Evolutionary conservation across 2,797 vertebrate species (phyloP).

Genomic region (Alauda arvensis): DNA sequence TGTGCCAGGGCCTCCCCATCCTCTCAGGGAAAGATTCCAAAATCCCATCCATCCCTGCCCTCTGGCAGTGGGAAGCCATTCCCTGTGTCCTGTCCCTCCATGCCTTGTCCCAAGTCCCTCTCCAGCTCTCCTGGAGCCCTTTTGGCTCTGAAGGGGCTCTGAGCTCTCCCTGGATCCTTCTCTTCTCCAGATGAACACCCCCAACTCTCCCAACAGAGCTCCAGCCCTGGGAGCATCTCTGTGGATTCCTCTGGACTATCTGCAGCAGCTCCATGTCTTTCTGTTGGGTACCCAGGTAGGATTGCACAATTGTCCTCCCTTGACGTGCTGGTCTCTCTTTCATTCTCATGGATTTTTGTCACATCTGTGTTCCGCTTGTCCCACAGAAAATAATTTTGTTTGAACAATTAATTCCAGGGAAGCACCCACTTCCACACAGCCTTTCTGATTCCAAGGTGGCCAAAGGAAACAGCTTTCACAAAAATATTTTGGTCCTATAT

Average conservation of each 20-base stretch:
- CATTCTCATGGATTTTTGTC: not conserved
- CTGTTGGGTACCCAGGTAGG: accelerated
- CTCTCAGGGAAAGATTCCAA: not conserved
- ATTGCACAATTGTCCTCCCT: not conserved
- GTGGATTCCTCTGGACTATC: accelerated
- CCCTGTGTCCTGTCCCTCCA: not conserved
- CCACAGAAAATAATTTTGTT: not conserved
- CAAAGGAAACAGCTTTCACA: not conserved
- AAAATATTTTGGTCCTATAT: not conserved
- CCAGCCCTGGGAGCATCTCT: not conserved
- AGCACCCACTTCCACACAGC: accelerated
- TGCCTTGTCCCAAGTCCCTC: not conserved
- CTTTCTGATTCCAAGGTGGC: not conserved
- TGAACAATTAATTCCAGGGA: not conserved
- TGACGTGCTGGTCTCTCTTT: not conserved
- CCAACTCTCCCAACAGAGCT: not conserved
- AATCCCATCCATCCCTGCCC: accelerated
- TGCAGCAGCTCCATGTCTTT: not conserved
- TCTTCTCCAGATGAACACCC: not conserved
- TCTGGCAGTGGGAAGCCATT: not conserved
- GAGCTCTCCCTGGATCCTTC: accelerated
- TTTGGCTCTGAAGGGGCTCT: not conserved
- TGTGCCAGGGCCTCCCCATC: accelerated
- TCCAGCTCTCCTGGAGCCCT: not conserved
- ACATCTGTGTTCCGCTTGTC: not conserved